Conservation (phyloP, 2,888 invertebrate genomes). For the Drosophila vallismaia region DNA sequence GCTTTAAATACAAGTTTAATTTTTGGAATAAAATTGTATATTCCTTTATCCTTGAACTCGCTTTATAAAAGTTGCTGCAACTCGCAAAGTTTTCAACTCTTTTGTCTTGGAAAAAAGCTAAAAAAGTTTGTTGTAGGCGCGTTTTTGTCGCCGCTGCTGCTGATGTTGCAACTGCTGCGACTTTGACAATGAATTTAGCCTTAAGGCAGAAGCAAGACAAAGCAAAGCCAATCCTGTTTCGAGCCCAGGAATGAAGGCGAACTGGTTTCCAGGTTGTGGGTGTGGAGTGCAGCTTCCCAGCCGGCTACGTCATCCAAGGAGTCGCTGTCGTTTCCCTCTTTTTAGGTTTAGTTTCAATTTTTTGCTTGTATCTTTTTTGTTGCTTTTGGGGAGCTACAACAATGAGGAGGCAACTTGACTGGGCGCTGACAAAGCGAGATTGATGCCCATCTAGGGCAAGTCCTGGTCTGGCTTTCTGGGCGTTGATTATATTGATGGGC, state of each 20-base stretch:
- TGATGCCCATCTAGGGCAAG: constrained; percentile 66
- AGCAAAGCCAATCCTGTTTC: constrained; percentile 64
- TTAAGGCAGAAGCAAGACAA: constrained; percentile 62
- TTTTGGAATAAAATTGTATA: too few species aligned
- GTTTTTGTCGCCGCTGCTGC: constrained; percentile 18
- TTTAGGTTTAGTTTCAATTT: not conserved
- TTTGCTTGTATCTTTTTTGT: constrained; percentile 19
- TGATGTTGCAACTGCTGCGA: constrained; percentile 50
- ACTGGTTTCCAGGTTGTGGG: constrained; percentile 69
- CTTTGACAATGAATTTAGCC: constrained; percentile 79
- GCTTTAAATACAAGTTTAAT: not conserved
- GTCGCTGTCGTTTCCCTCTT: constrained; percentile 22
- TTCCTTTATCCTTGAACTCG: not conserved
- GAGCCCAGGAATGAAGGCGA: constrained; percentile 55
- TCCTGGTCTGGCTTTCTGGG: constrained; percentile 45
- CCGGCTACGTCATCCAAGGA: constrained; percentile 69
- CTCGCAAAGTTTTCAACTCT: constrained; percentile 65
- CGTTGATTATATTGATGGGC: constrained; percentile 47
- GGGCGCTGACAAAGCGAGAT: constrained; percentile 61
- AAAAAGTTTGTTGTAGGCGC: constrained; percentile 77
- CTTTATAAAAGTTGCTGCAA: constrained; percentile 21
- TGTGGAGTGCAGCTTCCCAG: constrained; percentile 47
- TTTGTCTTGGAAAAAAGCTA: constrained; percentile 78
- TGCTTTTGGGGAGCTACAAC: constrained; percentile 48
- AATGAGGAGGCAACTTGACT: constrained; percentile 72